Percentiles rank a stretch among this genome's conserved stretches.
Conservation (phyloP, 2,888 invertebrate species). For the Drosophila pegasa region DNA sequence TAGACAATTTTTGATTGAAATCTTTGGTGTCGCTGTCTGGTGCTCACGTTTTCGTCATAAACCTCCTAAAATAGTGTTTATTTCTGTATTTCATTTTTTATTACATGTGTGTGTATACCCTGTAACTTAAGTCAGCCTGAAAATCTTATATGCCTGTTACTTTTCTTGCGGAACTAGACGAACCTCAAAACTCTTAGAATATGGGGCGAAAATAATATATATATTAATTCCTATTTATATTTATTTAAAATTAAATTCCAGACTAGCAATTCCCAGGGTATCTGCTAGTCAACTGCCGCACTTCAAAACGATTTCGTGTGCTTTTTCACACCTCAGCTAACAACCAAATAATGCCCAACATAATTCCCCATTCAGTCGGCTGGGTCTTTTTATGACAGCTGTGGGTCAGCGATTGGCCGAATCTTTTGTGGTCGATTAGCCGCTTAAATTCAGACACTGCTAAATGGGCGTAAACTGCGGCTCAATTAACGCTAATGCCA, state of each 20-base stretch:
- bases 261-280: slow-evolving; percentile 6
- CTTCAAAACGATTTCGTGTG: slow-evolving; percentile 19
- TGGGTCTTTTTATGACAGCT: slow-evolving; percentile 42
- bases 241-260: neutral
- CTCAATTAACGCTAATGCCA: slow-evolving; percentile 29
- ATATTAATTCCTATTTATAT: neutral
- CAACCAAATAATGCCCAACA: slow-evolving; percentile 32
- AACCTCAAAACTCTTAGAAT: no score
- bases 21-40: slow-evolving; percentile 54
- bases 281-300: neutral
- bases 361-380: slow-evolving; percentile 1
- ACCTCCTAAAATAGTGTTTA: slow-evolving; percentile 62
- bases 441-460: slow-evolving; percentile 16
- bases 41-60: slow-evolving; percentile 67
- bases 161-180: neutral
- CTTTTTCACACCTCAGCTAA: slow-evolving; percentile 69
- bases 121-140: neutral
- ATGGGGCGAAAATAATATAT: neutral
- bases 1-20: slow-evolving; percentile 76
- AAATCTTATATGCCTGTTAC: no score
- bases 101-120: slow-evolving; percentile 5
- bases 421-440: slow-evolving; percentile 56
- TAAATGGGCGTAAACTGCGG: slow-evolving; percentile 14
- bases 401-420: slow-evolving; percentile 48
- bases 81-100: slow-evolving; percentile 52